These are phyloP conservation scores for Drosophila sucinea DNA, from an alignment of 1,140 invertebrate species.

Conservation along the genomic window DNA sequence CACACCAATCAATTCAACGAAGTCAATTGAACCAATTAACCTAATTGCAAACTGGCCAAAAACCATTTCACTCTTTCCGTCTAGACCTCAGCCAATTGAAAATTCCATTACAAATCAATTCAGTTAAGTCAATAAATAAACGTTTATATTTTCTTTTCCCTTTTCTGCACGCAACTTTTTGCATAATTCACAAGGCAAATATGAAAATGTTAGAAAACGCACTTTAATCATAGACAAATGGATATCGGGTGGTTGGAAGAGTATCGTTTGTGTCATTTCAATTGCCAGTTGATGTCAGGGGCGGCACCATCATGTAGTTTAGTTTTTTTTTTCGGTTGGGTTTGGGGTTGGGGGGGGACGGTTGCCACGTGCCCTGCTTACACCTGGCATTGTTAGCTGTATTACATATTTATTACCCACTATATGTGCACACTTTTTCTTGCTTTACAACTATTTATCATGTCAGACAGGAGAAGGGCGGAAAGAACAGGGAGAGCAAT, in stretches of 20 bases:
- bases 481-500: constrained; percentile 11
- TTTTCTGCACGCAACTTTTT: constrained; percentile 39
- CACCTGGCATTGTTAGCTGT: constrained; percentile 48
- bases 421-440: constrained; percentile 24
- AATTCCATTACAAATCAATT: constrained; percentile 56
- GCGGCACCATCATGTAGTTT: constrained; percentile 36
- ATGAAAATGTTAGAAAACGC: constrained; percentile 26
- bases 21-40: constrained; percentile 44
- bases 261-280: constrained; percentile 52
- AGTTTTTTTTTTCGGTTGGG: background rate
- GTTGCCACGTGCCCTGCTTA: constrained; percentile 58
- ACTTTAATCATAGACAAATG: constrained; percentile 53
- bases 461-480: constrained; percentile 29
- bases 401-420: constrained; percentile 30
- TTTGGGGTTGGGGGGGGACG: background rate
- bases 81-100: constrained; percentile 41
- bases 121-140: constrained; percentile 43
- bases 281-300: constrained; percentile 54
- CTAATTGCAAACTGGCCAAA: constrained; percentile 32
- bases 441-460: constrained; percentile 59
- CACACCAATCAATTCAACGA: background rate
- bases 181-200: constrained; percentile 42
- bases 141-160: constrained; percentile 3
- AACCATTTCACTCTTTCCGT: constrained; percentile 26
- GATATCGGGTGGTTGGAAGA: background rate